Percentiles rank a stretch among this genome's conserved stretches.
Conservation (phyloP, 2,888 invertebrate species). For the Baronia brevicornis region DNA sequence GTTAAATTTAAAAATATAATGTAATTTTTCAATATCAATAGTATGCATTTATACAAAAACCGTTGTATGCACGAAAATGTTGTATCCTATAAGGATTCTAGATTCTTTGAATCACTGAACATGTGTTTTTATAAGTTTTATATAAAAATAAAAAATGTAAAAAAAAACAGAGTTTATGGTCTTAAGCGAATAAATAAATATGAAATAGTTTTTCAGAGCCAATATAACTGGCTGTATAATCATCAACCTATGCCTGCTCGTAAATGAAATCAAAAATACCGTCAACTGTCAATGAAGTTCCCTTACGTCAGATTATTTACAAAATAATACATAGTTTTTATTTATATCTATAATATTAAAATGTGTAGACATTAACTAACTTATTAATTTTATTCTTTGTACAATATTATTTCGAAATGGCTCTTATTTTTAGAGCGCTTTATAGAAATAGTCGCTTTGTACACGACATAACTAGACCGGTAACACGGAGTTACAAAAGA, state of each 20-base stretch:
- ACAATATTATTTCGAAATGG: constrained; percentile 33
- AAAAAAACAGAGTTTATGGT: neutral
- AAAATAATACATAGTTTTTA: constrained; percentile 7
- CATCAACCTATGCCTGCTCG: neutral
- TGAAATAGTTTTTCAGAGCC: neutral
- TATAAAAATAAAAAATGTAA: no score
- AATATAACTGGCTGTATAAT: no score
- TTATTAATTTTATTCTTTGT: constrained; percentile 3
- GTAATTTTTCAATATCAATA: constrained; percentile 5
- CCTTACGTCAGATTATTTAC: constrained; percentile 3
- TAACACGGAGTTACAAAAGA: constrained; percentile 40
- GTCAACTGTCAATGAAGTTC: constrained; percentile 6
- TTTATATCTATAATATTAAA: constrained; percentile 11
- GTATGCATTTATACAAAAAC: constrained; percentile 11
- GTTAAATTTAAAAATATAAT: constrained; percentile 3
- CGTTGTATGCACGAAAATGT: constrained; percentile 14
- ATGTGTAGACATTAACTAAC: constrained; percentile 16
- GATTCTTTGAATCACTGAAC: no score
- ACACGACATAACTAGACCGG: constrained; percentile 47
- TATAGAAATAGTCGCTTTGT: constrained; percentile 41
- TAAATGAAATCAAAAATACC: neutral
- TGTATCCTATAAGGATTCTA: no score
- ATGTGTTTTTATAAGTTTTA: no score
- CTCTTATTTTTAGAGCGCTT: constrained; percentile 46
- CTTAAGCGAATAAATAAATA: neutral